Percentiles rank a stretch among this genome's conserved stretches.
Conservation (phyloP, 2,797 vertebrate species). For the Chromobotia macracanthus region DNA sequence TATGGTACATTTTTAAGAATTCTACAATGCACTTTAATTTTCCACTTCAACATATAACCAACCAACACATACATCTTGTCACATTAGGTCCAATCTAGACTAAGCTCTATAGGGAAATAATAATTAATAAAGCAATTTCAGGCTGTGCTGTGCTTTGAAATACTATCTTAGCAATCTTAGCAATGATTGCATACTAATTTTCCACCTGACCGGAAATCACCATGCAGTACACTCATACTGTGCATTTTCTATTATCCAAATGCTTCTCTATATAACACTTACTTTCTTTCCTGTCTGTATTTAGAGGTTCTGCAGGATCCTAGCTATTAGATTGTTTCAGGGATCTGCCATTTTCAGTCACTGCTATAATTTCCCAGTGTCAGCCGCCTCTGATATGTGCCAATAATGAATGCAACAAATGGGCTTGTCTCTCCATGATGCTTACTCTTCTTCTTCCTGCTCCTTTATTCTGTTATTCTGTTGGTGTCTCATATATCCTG, state of each 20-base stretch:
- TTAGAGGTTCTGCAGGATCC: background rate
- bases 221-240: background rate
- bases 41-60: background rate
- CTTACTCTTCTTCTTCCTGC: background rate
- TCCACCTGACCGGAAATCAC: background rate
- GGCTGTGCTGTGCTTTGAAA: background rate
- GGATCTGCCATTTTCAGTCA: background rate
- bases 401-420: background rate
- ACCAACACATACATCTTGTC: background rate
- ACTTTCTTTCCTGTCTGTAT: background rate
- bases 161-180: background rate
- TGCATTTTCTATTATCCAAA: constrained; percentile 9
- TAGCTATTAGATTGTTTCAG: background rate
- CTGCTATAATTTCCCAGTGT: background rate
- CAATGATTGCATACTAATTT: constrained; percentile 4
- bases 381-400: background rate
- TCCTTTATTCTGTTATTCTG: background rate
- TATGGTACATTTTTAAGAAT: background rate
- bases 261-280: background rate
- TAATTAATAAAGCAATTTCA: background rate
- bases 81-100: background rate
- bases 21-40: background rate
- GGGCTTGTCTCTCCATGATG: background rate
- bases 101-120: background rate
- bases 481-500: background rate